Percentiles rank a stretch among this genome's conserved stretches.
These are phyloP conservation scores for Dryocosmus kuriphilus DNA, from an alignment of 2,888 invertebrate genomes.

Conservation along the genomic window DNA sequence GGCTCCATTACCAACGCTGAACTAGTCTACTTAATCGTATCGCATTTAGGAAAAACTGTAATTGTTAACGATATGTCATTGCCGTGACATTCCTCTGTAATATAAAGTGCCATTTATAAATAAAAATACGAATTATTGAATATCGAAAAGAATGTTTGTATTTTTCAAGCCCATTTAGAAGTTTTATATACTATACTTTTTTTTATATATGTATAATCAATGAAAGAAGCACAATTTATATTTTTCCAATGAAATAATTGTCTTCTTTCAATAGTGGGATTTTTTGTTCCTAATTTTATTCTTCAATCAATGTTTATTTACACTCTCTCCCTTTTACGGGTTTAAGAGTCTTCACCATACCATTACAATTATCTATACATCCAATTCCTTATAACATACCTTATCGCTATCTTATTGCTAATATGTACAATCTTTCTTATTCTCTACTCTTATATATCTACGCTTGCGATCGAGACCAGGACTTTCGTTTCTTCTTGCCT, in stretches of 20 bases:
- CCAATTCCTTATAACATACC: no score
- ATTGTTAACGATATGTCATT: slow-evolving; percentile 57
- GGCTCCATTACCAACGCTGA: slow-evolving; percentile 32
- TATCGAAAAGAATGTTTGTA: background rate
- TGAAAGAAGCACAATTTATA: slow-evolving; percentile 1
- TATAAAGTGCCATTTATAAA: slow-evolving; percentile 72
- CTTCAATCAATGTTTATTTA: no score
- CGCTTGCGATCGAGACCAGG: no score
- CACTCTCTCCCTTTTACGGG: no score
- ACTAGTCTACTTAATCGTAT: slow-evolving; percentile 47
- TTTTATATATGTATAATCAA: background rate
- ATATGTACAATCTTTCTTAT: no score
- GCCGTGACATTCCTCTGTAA: slow-evolving; percentile 62
- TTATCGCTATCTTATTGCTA: no score
- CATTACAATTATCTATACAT: no score
- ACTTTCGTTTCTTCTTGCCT: no score
- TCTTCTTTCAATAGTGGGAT: background rate
- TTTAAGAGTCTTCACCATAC: no score
- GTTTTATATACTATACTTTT: background rate
- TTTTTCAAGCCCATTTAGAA: slow-evolving; percentile 14
- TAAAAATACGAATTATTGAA: slow-evolving; percentile 59
- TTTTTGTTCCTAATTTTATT: no score
- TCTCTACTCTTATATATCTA: no score
- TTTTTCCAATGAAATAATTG: background rate
- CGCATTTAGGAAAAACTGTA: slow-evolving; percentile 43